Evolutionary conservation across 2,888 invertebrate genomes (phyloP).

Genomic region (Suillia variegata): DNA sequence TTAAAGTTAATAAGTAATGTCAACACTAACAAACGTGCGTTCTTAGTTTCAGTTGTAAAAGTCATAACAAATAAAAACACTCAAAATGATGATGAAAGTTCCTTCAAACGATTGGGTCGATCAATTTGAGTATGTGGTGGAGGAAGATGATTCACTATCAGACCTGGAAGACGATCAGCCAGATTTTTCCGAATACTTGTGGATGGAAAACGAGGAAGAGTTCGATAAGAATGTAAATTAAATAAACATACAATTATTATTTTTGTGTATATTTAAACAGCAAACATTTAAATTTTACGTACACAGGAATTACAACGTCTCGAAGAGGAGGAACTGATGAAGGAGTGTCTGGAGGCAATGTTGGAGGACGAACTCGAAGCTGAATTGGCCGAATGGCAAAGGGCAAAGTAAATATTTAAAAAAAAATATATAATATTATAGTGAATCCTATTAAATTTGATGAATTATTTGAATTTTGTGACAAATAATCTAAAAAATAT

Average conservation of each 20-base stretch:
- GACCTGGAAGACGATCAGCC: slow-evolving; percentile 55
- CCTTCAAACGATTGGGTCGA: slow-evolving; percentile 59
- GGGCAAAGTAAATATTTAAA: slow-evolving; percentile 43
- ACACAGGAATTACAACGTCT: slow-evolving; percentile 79
- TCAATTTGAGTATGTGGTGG: slow-evolving; percentile 54
- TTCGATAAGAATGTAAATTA: slow-evolving; percentile 82
- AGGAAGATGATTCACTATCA: slow-evolving; percentile 56
- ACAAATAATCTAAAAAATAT: background rate
- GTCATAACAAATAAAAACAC: too few species aligned
- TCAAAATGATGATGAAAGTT: slow-evolving; percentile 57
- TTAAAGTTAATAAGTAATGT: too few species aligned
- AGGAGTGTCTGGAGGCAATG: slow-evolving; percentile 86
- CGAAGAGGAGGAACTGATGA: slow-evolving; percentile 86
- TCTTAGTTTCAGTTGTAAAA: background rate
- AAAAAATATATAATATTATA: too few species aligned
- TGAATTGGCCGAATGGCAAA: slow-evolving; percentile 58
- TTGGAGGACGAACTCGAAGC: slow-evolving; percentile 73
- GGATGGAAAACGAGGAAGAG: slow-evolving; percentile 95
- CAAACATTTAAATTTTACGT: background rate
- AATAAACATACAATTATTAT: background rate
- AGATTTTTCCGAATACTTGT: slow-evolving; percentile 89
- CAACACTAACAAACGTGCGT: too few species aligned
- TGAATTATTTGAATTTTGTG: background rate
- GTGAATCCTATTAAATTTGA: too few species aligned
- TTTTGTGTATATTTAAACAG: background rate